phyloP scores from a whole-genome alignment of 2,888 invertebrate species.

The Mongoloraphidia duomilia region DNA sequence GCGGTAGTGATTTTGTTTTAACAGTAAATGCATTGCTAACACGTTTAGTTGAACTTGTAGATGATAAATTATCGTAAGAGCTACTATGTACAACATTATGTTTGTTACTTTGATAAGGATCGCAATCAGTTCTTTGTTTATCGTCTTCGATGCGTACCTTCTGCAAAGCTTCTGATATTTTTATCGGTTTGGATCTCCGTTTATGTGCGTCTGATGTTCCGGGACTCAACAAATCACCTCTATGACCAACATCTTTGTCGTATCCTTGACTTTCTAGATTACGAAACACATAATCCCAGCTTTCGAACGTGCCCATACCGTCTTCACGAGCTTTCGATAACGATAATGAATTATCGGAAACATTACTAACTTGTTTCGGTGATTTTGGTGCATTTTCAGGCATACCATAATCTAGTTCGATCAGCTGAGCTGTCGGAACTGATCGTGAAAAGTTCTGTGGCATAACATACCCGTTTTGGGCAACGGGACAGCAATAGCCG shows the following conservation, averaged over 20 bases:
- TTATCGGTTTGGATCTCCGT: slow-evolving; percentile 33
- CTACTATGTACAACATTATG: slow-evolving; percentile 23
- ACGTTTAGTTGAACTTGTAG: slow-evolving; percentile 5
- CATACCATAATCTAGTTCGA: slow-evolving; percentile 39
- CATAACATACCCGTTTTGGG: slow-evolving; percentile 14
- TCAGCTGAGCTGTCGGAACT: slow-evolving; percentile 52
- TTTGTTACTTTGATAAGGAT: not conserved
- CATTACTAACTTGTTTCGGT: not conserved
- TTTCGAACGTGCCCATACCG: slow-evolving; percentile 52
- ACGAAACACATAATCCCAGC: slow-evolving; percentile 69
- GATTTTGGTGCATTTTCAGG: not conserved
- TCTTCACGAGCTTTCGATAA: slow-evolving; percentile 43
- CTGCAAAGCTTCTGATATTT: slow-evolving; percentile 37
- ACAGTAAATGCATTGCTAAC: not conserved
- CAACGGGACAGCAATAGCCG: slow-evolving; percentile 25
- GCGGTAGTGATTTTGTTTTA: slow-evolving; percentile 9
- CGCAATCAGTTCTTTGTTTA: slow-evolving; percentile 24
- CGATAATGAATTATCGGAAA: slow-evolving; percentile 18
- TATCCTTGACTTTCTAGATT: slow-evolving; percentile 63
- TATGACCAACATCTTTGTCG: slow-evolving; percentile 45
- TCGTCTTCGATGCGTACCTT: slow-evolving; percentile 29
- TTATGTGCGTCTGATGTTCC: slow-evolving; percentile 28
- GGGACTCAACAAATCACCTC: slow-evolving; percentile 46
- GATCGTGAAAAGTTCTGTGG: slow-evolving; percentile 28
- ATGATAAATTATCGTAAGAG: slow-evolving; percentile 28